Evolutionary conservation across 2,888 invertebrate genomes (phyloP).

Genomic region (Seira sanloemensis): DNA sequence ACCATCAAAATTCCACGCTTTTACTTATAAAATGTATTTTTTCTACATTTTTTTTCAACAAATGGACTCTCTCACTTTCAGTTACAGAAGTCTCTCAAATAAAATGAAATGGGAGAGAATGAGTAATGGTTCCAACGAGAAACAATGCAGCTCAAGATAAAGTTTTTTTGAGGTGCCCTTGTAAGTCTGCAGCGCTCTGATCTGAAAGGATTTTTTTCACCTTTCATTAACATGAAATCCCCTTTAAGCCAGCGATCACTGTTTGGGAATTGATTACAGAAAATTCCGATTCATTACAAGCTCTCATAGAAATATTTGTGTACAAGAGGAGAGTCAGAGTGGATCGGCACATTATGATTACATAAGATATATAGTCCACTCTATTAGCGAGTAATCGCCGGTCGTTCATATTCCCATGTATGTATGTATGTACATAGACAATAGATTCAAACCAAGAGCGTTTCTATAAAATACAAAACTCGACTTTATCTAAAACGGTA

Average conservation of each 20-base stretch:
- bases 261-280: constrained; percentile 63
- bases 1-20: constrained; percentile 20
- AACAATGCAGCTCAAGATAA: not conserved
- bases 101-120: not conserved
- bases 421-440: too few species aligned
- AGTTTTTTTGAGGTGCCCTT: constrained; percentile 49
- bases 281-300: constrained; percentile 49
- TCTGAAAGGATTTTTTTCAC: constrained; percentile 40
- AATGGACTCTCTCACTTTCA: constrained; percentile 19
- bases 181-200: constrained; percentile 35
- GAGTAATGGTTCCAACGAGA: not conserved
- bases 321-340: too few species aligned
- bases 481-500: too few species aligned
- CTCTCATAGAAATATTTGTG: constrained; percentile 44
- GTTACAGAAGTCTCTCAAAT: not conserved
- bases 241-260: constrained; percentile 36
- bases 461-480: too few species aligned
- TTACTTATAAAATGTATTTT: constrained; percentile 41
- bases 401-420: too few species aligned
- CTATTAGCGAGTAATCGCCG: too few species aligned
- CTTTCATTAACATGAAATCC: constrained; percentile 44
- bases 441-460: too few species aligned
- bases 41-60: constrained; percentile 2
- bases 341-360: too few species aligned
- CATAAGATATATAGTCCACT: too few species aligned